phyloP scores from a whole-genome alignment of 2,888 invertebrate genomes.

The Digitonthophagus gazella region DNA sequence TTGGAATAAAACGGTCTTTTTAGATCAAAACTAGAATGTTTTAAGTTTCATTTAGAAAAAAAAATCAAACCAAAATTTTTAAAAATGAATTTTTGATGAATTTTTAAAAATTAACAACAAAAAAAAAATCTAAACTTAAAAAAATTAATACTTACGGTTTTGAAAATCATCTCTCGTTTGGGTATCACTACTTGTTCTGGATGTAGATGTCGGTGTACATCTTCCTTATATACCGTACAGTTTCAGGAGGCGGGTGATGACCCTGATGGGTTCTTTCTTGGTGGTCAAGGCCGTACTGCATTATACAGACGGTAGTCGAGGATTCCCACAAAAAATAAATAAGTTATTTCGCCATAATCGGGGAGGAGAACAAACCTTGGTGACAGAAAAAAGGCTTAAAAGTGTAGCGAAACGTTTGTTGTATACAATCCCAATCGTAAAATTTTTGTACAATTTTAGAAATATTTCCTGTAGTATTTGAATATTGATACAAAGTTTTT shows the following conservation, averaged over 20 bases:
- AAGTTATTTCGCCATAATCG: not conserved
- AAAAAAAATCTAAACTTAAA: too few species aligned
- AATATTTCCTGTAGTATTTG: too few species aligned
- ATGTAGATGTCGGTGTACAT: constrained; percentile 2
- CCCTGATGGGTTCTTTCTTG: constrained; percentile 31
- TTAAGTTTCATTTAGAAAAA: too few species aligned
- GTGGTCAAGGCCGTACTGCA: constrained; percentile 30
- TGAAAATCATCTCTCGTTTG: constrained; percentile 17
- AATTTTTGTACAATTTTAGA: too few species aligned
- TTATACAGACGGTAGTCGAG: not conserved
- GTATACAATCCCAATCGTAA: too few species aligned
- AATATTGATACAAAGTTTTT: too few species aligned
- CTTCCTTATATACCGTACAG: constrained; percentile 17
- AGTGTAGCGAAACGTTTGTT: too few species aligned
- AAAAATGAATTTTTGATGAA: too few species aligned
- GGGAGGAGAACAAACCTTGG: not conserved
- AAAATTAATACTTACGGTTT: constrained; percentile 15
- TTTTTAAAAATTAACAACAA: too few species aligned
- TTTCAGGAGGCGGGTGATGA: constrained; percentile 26
- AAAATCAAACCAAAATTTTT: too few species aligned
- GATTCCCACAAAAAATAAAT: constrained; percentile 7
- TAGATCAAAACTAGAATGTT: too few species aligned
- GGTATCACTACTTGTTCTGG: constrained; percentile 6
- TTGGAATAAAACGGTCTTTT: too few species aligned
- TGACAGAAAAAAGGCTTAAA: not conserved